These are phyloP conservation scores for Leucophora obtusa DNA, from an alignment of 2,888 invertebrate species.

Conservation along the genomic window DNA sequence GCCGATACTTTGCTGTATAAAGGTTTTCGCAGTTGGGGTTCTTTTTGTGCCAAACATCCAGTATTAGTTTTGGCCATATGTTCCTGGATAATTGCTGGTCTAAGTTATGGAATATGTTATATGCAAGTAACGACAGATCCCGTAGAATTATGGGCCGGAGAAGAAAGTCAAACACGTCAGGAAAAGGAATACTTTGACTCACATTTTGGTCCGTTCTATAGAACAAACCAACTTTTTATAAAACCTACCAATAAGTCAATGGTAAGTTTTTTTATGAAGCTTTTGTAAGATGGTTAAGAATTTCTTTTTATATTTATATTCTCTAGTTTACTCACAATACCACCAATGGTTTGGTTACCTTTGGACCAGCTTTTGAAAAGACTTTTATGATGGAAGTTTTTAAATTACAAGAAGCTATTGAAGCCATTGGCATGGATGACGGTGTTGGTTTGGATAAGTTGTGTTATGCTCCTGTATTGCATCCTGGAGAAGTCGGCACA, in stretches of 20 bases:
- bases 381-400: constrained; percentile 87
- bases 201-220: constrained; percentile 92
- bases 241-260: constrained; percentile 81
- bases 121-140: constrained; percentile 91
- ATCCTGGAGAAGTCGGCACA: constrained; percentile 81
- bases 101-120: constrained; percentile 84
- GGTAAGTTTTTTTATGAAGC: constrained; percentile 75
- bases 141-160: constrained; percentile 95
- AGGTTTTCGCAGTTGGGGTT: constrained; percentile 79
- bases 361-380: constrained; percentile 89
- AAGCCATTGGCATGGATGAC: constrained; percentile 80
- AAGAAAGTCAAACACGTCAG: constrained; percentile 86
- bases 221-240: constrained; percentile 93
- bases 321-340: constrained; percentile 77
- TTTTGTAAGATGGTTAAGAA: background rate
- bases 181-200: constrained; percentile 93
- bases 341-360: constrained; percentile 78
- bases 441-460: constrained; percentile 83
- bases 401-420: constrained; percentile 83
- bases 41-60: constrained; percentile 84
- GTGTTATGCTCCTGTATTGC: constrained; percentile 90
- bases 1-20: constrained; percentile 72
- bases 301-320: constrained; percentile 1
- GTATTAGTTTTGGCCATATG: constrained; percentile 82
- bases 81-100: constrained; percentile 81